Conservation (phyloP, 2,888 invertebrate genomes). For the Cyrtodaria siliqua region DNA sequence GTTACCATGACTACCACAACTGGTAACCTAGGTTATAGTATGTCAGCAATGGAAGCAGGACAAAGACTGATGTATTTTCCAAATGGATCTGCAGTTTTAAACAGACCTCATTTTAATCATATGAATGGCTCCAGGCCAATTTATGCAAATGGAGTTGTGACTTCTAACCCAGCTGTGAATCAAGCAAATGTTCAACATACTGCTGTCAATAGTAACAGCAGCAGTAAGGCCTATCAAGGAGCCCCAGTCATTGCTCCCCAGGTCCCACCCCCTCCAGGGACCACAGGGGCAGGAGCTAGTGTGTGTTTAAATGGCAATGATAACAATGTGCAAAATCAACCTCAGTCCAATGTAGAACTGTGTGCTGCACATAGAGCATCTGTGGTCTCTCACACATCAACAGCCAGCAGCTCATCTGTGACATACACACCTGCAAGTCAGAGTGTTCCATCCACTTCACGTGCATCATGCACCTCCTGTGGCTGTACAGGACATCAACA, state of each 20-base stretch:
- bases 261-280: conserved; percentile 7
- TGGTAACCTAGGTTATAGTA: conserved; percentile 22
- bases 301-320: conserved; percentile 31
- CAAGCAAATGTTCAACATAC: conserved; percentile 18
- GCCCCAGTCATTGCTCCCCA: conserved; percentile 25
- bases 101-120: conserved; percentile 25
- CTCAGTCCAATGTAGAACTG: conserved; percentile 5
- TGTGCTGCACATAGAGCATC: conserved; percentile 11
- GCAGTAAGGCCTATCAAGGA: conserved; percentile 38
- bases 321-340: conserved; percentile 4
- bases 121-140: conserved; percentile 12
- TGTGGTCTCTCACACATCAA: conserved; percentile 24
- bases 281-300: conserved; percentile 2
- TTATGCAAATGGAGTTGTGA: not conserved
- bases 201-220: conserved; percentile 40
- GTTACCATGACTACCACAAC: conserved; percentile 44
- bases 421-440: conserved; percentile 32
- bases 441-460: conserved; percentile 30
- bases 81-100: conserved; percentile 10
- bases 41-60: conserved; percentile 20
- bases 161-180: conserved; percentile 15
- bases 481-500: conserved; percentile 65
- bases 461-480: conserved; percentile 63
- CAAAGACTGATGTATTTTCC: conserved; percentile 30
- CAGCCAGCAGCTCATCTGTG: conserved; percentile 32